A percentile compares a stretch with the other conserved stretches of the same genome.
Evolutionary conservation across 2,888 invertebrate genomes (phyloP).

Genomic region (Morpho helenor): DNA sequence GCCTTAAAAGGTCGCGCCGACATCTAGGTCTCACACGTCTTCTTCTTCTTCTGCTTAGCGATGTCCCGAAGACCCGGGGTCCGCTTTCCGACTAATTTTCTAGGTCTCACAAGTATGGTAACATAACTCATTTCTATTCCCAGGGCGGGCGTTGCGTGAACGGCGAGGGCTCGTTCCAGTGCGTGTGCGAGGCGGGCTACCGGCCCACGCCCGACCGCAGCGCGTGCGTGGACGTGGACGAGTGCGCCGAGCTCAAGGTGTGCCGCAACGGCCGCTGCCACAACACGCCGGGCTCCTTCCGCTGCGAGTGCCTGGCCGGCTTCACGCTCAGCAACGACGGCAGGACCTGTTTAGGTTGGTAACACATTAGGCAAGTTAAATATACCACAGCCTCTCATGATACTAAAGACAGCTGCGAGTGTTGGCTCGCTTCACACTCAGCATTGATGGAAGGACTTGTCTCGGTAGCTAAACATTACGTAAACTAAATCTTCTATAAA

Average conservation of each 20-base stretch:
- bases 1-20: no score
- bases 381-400: conserved; percentile 60
- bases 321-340: conserved; percentile 81
- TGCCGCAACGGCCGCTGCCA: conserved; percentile 89
- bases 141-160: conserved; percentile 90
- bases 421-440: conserved; percentile 89
- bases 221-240: conserved; percentile 74
- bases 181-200: conserved; percentile 90
- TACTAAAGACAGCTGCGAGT: conserved; percentile 80
- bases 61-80: no score
- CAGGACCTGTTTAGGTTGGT: no score
- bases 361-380: no score
- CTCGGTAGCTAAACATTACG: no score
- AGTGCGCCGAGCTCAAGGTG: conserved; percentile 85
- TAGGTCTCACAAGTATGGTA: no score
- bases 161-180: conserved; percentile 89
- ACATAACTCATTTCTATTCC: not conserved
- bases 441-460: conserved; percentile 89
- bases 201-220: conserved; percentile 75
- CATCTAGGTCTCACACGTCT: no score
- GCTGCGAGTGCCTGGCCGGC: conserved; percentile 90
- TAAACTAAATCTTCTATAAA: no score
- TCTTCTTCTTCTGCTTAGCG: no score
- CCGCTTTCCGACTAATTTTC: no score
- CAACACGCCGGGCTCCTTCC: conserved; percentile 88